Evolutionary conservation across 2,888 invertebrate species (phyloP), one percentile per base, ranked within the genome.

Genomic region (Petrophora chlorosata): DNA sequence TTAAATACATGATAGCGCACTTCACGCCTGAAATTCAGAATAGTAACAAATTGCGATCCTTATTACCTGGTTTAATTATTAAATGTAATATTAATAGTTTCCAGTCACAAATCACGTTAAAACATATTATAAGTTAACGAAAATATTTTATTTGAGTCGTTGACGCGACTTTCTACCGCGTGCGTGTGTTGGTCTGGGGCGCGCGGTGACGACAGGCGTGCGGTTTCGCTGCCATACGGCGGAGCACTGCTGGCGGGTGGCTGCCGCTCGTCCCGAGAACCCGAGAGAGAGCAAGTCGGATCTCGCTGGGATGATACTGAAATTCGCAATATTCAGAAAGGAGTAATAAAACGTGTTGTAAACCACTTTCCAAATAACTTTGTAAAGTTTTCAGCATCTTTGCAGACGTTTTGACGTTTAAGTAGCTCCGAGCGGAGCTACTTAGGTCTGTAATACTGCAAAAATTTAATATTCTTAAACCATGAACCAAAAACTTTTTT

Each of bases 101-200:
- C 43, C 42, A 45, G 17, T 44, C 45, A 53, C 44, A 40, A 46
- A 44, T 36, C 29, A 39, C 35, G 34, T 39, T 13, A 10, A 23
- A n/a, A 9, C 8, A 16, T 23, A 16, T 10, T n/a, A n/a, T n/a
- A n/a, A n/a, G n/a, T n/a, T n/a, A n/a, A n/a, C 10, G 9, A 3
- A 15, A 3, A 36, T 25, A 9, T 46, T 35, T 32, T 15, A 22
- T 45, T 15, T 46, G 13, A 25, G 10, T 12, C 62, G 63, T 13
- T 17, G n/a, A 28, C 70, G 67, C 57, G 63, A 69, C 67, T 68
- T 70, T 72, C 66, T 69, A 75, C 65, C 67, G 73, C 68, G 66
- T 65, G 67, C 67, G 69, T 62, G 43, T 22, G 41, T 30, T 38
- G 29, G 28, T 5, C 17, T 34, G 35, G 40, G 35, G 35, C 53